Evolutionary conservation across 2,888 invertebrate species (phyloP).

Genomic region (Coelinius sp.): DNA sequence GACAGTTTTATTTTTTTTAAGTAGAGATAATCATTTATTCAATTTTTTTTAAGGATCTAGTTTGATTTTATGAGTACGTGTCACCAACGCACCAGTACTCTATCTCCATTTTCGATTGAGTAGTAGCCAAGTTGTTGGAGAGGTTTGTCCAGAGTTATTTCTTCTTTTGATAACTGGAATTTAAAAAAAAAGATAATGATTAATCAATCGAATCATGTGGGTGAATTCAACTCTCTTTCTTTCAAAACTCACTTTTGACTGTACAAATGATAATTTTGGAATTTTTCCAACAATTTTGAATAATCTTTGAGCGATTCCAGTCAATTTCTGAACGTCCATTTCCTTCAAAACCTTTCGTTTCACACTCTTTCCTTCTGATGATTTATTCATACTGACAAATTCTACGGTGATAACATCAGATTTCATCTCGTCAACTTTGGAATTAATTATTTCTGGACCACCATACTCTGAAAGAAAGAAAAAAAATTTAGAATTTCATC

Average conservation of each 20-base stretch:
- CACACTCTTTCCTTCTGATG: conserved; percentile 71
- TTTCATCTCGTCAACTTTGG: conserved; percentile 76
- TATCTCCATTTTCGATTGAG: conserved; percentile 88
- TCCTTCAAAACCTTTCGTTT: conserved; percentile 82
- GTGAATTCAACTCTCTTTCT: background rate
- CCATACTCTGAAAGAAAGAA: conserved; percentile 79
- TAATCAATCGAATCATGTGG: background rate
- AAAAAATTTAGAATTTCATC: background rate
- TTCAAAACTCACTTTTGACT: conserved; percentile 68
- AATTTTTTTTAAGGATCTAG: conserved; percentile 39
- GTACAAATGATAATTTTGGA: conserved; percentile 68
- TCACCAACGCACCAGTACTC: conserved; percentile 80
- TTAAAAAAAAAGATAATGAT: conserved; percentile 48
- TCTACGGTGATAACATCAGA: conserved; percentile 74
- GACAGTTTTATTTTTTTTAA: conserved; percentile 51
- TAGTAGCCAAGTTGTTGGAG: conserved; percentile 87
- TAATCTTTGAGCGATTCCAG: conserved; percentile 83
- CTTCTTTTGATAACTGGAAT: conserved; percentile 76
- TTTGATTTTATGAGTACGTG: conserved; percentile 56
- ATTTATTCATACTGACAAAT: conserved; percentile 74
- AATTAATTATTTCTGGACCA: conserved; percentile 83
- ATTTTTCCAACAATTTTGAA: conserved; percentile 75
- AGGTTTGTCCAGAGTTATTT: conserved; percentile 84
- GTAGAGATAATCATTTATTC: conserved; percentile 60
- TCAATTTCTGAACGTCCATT: conserved; percentile 87